Percentiles rank a stretch among this genome's conserved stretches.
Evolutionary conservation across 2,797 vertebrate species (phyloP).

Genomic region (Amphiprion clarkii): DNA sequence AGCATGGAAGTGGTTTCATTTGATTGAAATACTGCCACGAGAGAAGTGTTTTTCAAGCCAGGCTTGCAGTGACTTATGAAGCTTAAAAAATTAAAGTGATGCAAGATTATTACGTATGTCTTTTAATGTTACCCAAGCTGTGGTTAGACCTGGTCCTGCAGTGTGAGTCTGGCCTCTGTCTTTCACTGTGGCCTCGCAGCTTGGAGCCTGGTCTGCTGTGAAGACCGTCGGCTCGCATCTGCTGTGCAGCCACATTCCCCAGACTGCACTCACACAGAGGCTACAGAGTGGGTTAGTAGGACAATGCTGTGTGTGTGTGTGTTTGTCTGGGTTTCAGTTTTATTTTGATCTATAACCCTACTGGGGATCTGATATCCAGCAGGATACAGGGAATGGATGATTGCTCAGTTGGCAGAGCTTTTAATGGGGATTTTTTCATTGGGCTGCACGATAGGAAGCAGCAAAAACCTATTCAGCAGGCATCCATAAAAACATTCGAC

Average conservation of each 20-base stretch:
- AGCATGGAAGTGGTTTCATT: slow-evolving; percentile 33
- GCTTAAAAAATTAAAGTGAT: slow-evolving; percentile 25
- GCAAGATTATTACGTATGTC: slow-evolving; percentile 27
- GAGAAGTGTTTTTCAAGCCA: slow-evolving; percentile 8
- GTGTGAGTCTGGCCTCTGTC: slow-evolving; percentile 31
- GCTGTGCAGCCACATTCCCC: slow-evolving; percentile 65
- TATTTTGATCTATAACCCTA: slow-evolving; percentile 64
- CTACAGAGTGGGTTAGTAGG: slow-evolving; percentile 78
- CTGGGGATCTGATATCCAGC: slow-evolving; percentile 54
- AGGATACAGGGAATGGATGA: slow-evolving; percentile 53
- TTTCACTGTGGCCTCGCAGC: slow-evolving; percentile 41
- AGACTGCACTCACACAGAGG: slow-evolving; percentile 33
- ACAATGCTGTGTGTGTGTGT: slow-evolving; percentile 55
- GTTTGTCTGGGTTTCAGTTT: slow-evolving; percentile 64
- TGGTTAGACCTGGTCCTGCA: slow-evolving; percentile 32
- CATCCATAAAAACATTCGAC: slow-evolving; percentile 25
- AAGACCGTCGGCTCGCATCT: slow-evolving; percentile 46
- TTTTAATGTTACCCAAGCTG: slow-evolving; percentile 12
- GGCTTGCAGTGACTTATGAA: slow-evolving; percentile 18
- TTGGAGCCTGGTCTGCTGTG: slow-evolving; percentile 30
- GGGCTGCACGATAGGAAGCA: slow-evolving; percentile 38
- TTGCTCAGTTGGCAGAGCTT: slow-evolving; percentile 58
- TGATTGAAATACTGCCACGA: slow-evolving; percentile 31
- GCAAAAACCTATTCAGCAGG: slow-evolving; percentile 36
- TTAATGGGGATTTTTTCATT: slow-evolving; percentile 37